phyloP scores from a whole-genome alignment of 2,888 invertebrate species.

The Argyra leucocephala region DNA sequence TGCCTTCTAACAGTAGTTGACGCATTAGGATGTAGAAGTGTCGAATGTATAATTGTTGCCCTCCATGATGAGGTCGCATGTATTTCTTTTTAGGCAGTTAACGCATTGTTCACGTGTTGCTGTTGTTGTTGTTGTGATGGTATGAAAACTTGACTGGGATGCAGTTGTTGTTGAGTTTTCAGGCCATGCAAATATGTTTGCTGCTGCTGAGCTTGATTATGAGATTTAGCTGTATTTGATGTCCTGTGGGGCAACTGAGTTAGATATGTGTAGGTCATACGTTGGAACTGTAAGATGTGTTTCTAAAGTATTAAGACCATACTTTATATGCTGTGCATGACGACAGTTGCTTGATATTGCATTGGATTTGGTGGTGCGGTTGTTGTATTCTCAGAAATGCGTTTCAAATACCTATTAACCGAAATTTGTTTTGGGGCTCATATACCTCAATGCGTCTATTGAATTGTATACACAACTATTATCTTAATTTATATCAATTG shows the following conservation, averaged over 20 bases:
- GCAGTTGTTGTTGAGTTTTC: constrained; percentile 45
- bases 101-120: constrained; percentile 26
- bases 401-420: too few species aligned
- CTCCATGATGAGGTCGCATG: constrained; percentile 32
- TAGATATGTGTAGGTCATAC: constrained; percentile 43
- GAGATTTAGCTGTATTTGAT: constrained; percentile 27
- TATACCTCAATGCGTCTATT: too few species aligned
- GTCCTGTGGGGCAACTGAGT: constrained; percentile 32
- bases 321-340: constrained; percentile 40
- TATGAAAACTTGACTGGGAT: constrained; percentile 37
- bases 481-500: too few species aligned
- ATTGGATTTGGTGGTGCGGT: constrained; percentile 27
- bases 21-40: constrained; percentile 33
- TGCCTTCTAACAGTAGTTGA: constrained; percentile 25
- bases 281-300: constrained; percentile 30
- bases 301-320: constrained; percentile 39
- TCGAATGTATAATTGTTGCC: constrained; percentile 39
- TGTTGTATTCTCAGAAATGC: too few species aligned
- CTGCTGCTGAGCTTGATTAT: constrained; percentile 23
- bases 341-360: constrained; percentile 42
- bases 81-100: constrained; percentile 25
- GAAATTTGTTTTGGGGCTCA: too few species aligned
- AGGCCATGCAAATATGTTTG: constrained; percentile 26
- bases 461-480: too few species aligned
- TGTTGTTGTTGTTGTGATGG: constrained; percentile 30